Conservation (phyloP, 2,113 vertebrate genomes). For the Sorex araneus region DNA sequence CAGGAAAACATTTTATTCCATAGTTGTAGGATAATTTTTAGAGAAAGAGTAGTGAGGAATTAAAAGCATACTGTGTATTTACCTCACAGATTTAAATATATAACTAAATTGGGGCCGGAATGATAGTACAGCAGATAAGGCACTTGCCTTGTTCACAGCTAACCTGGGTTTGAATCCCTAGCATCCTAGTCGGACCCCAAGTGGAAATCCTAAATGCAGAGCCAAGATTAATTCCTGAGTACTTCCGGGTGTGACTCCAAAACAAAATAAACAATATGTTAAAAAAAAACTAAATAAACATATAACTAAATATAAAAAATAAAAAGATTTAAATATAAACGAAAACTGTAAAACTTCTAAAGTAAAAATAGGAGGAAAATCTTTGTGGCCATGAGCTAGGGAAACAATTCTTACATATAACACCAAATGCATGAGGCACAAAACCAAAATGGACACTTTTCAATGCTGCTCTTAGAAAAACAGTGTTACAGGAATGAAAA, state of each 20-base stretch:
- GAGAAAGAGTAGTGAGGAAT: not conserved
- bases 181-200: too few relatives aligned
- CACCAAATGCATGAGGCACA: not conserved
- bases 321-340: not conserved
- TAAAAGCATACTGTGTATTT: not conserved
- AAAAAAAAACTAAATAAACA: too few relatives aligned
- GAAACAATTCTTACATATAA: not conserved
- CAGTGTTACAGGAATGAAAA: not conserved
- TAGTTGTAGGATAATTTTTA: not conserved
- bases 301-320: too few relatives aligned
- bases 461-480: not conserved
- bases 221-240: too few relatives aligned
- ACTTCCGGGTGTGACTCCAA: too few relatives aligned
- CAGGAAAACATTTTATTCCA: not conserved
- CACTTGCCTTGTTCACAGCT: too few relatives aligned
- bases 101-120: too few relatives aligned
- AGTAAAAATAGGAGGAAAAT: not conserved
- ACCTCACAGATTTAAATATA: not conserved
- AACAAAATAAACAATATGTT: too few relatives aligned
- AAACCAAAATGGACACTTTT: constrained; percentile 9
- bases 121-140: too few relatives aligned
- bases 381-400: constrained; percentile 7
- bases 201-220: too few relatives aligned
- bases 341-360: not conserved
- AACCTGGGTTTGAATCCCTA: too few relatives aligned